These are phyloP conservation scores for Eugnorisma glareosa DNA, from an alignment of 2,888 invertebrate species.

Conservation along the genomic window DNA sequence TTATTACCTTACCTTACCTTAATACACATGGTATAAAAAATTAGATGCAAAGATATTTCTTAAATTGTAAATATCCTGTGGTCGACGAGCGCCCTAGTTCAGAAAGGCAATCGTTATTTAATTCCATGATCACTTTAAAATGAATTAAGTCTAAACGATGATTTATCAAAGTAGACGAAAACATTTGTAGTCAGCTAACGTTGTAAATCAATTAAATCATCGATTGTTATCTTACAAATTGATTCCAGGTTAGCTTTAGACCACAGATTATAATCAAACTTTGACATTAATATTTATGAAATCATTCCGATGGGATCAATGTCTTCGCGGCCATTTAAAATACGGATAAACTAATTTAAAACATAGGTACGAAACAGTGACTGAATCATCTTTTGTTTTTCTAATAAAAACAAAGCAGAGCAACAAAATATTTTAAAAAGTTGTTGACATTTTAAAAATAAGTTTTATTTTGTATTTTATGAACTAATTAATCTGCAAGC, in stretches of 20 bases:
- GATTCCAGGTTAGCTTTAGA: constrained; percentile 14
- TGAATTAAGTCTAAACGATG: not conserved
- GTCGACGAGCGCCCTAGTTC: not conserved
- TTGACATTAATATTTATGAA: constrained; percentile 37
- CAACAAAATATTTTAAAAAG: constrained; percentile 33
- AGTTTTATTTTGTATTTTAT: constrained; percentile 17
- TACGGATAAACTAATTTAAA: constrained; percentile 33
- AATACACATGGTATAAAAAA: no score
- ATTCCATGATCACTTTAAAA: constrained; percentile 8
- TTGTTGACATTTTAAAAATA: constrained; percentile 46
- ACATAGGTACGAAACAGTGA: constrained; percentile 15
- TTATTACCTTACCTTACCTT: no score
- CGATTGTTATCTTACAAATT: constrained; percentile 26
- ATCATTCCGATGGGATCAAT: constrained; percentile 52
- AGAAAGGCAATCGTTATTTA: not conserved
- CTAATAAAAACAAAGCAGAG: constrained; percentile 30
- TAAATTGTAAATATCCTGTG: not conserved
- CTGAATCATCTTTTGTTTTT: constrained; percentile 40
- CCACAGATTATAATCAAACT: constrained; percentile 32
- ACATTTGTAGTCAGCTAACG: not conserved
- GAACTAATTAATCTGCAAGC: constrained; percentile 26
- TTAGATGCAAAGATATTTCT: not conserved
- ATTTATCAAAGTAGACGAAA: not conserved
- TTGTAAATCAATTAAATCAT: constrained; percentile 21
- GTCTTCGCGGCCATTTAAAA: constrained; percentile 49